phyloP scores from a whole-genome alignment of 35 echinoderm and acorn worm genomes.

The Heliocidaris tuberculata region DNA sequence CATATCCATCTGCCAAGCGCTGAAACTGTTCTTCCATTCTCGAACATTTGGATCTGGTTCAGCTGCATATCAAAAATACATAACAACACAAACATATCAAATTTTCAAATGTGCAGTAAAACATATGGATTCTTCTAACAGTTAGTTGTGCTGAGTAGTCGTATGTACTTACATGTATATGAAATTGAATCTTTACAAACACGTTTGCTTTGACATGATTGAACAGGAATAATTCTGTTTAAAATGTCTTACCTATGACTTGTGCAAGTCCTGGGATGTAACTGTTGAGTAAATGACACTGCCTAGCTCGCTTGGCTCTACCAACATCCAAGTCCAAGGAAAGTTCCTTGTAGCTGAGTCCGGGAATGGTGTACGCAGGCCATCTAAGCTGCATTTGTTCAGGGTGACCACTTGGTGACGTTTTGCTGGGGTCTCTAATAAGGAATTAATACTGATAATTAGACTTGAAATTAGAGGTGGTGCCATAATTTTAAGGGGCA shows the following conservation, averaged over 20 bases:
- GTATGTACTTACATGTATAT: too few species aligned
- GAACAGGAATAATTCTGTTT: too few species aligned
- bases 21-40: neutral
- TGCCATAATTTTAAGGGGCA: neutral
- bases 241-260: constrained; percentile 58
- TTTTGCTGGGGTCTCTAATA: constrained; percentile 39
- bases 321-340: neutral
- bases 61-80: neutral
- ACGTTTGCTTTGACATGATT: too few species aligned
- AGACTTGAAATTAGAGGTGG: neutral
- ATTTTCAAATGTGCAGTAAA: neutral
- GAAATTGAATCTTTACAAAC: too few species aligned
- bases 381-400: constrained; percentile 7
- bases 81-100: neutral
- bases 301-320: constrained; percentile 47
- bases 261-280: constrained; percentile 37
- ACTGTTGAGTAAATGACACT: constrained; percentile 65
- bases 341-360: constrained; percentile 60
- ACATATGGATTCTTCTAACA: too few species aligned
- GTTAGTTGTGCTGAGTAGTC: too few species aligned
- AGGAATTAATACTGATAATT: neutral
- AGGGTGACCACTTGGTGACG: neutral
- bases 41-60: neutral
- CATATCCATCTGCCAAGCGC: neutral
- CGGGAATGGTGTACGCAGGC: constrained; percentile 61